Conservation (phyloP, 2,113 vertebrate species). For the Lipotes vexillifer region DNA sequence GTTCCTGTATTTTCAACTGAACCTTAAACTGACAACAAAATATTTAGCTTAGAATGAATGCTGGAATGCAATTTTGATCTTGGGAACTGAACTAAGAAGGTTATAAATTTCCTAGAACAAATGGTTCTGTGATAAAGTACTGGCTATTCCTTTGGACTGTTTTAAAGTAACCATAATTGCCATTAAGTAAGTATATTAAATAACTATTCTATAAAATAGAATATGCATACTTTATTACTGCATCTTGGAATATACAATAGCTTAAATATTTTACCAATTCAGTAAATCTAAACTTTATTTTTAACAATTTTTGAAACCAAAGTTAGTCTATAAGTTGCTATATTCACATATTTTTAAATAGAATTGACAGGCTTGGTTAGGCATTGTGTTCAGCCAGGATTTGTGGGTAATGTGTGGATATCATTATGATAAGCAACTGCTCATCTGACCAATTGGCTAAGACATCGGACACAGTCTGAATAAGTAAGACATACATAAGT, state of each 20-base stretch:
- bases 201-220: neutral
- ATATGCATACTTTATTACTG: neutral
- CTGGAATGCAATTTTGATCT: constrained; percentile 64
- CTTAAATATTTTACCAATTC: constrained; percentile 14
- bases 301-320: neutral
- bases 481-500: neutral
- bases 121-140: constrained; percentile 15
- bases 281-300: neutral
- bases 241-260: neutral
- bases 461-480: neutral
- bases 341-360: neutral
- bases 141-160: neutral
- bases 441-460: neutral
- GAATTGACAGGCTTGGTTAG: neutral
- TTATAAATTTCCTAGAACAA: constrained; percentile 51
- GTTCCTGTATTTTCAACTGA: constrained; percentile 58
- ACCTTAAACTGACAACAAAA: constrained; percentile 54
- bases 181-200: constrained; percentile 12
- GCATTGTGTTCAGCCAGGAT: neutral
- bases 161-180: neutral
- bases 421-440: neutral
- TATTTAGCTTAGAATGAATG: constrained; percentile 33
- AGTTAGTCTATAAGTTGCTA: neutral
- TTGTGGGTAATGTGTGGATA: neutral
- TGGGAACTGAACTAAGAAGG: constrained; percentile 17